Conservation (phyloP, 2,888 invertebrate genomes). For the Cantharis rufa region DNA sequence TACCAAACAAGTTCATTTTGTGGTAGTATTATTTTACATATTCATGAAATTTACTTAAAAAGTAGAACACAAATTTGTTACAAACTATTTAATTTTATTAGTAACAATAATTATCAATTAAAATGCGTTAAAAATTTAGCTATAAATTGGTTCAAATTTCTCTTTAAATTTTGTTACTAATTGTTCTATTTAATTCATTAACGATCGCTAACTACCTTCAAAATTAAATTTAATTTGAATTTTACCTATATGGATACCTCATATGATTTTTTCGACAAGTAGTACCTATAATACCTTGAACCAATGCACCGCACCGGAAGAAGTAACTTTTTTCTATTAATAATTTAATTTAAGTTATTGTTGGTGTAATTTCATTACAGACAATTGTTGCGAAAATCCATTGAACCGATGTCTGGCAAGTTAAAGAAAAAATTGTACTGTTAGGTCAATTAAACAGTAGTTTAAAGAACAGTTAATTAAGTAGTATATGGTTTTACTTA, state of each 20-base stretch:
- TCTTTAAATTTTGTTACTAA: not conserved
- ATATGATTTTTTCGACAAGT: not conserved
- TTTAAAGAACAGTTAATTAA: conserved; percentile 26
- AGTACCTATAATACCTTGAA: not conserved
- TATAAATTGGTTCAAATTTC: not conserved
- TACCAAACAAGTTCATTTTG: not conserved
- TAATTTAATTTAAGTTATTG: not conserved
- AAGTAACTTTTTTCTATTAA: not conserved
- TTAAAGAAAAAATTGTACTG: conserved; percentile 21
- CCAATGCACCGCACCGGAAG: not conserved
- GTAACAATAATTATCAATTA: not conserved
- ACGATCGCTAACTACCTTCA: not conserved
- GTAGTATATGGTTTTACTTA: conserved; percentile 9
- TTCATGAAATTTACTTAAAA: not conserved
- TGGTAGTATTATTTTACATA: not conserved
- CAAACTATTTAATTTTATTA: not conserved
- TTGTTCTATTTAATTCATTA: not conserved
- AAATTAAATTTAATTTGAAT: not conserved
- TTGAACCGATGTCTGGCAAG: conserved; percentile 11
- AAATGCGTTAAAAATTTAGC: not conserved
- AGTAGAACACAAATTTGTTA: not conserved
- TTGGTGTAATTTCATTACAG: not conserved
- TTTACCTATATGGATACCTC: not conserved
- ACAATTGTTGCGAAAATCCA: conserved; percentile 6
- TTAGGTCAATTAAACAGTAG: conserved; percentile 23